Evolutionary conservation across 2,797 vertebrate genomes (phyloP).

Genomic region (Sebastes ruberrimus): DNA sequence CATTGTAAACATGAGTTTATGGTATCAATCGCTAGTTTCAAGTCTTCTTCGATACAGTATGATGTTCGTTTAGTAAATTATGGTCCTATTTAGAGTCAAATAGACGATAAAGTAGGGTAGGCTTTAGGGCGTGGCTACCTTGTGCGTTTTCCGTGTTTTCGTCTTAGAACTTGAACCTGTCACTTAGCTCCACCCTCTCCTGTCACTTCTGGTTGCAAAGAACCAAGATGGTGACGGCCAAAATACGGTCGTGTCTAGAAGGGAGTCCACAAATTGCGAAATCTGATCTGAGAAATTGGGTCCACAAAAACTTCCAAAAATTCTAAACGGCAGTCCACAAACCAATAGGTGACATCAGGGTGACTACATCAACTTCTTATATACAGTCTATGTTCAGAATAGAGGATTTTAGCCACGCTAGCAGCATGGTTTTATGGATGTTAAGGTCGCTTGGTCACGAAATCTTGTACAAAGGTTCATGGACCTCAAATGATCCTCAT

Average conservation of each 20-base stretch:
- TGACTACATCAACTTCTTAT: neutral
- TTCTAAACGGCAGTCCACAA: neutral
- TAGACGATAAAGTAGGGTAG: accelerated
- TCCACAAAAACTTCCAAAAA: accelerated
- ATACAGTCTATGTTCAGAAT: neutral
- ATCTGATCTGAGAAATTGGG: no score
- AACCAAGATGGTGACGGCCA: neutral
- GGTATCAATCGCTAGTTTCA: no score
- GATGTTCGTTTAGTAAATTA: no score
- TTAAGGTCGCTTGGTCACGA: neutral
- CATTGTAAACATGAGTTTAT: no score
- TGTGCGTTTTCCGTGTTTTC: no score
- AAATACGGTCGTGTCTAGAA: neutral
- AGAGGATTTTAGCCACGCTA: neutral
- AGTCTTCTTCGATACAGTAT: no score
- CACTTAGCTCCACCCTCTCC: accelerated
- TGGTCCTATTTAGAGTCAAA: no score
- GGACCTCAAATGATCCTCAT: neutral
- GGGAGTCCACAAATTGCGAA: no score
- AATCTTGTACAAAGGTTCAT: neutral
- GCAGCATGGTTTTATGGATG: neutral
- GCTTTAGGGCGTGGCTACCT: no score
- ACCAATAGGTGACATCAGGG: no score
- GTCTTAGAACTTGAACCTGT: accelerated
- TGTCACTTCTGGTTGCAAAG: neutral